A percentile compares a stretch with the other conserved stretches of the same genome.
Evolutionary conservation across 2,888 invertebrate genomes (phyloP).

Genomic region (Archips xylosteana): DNA sequence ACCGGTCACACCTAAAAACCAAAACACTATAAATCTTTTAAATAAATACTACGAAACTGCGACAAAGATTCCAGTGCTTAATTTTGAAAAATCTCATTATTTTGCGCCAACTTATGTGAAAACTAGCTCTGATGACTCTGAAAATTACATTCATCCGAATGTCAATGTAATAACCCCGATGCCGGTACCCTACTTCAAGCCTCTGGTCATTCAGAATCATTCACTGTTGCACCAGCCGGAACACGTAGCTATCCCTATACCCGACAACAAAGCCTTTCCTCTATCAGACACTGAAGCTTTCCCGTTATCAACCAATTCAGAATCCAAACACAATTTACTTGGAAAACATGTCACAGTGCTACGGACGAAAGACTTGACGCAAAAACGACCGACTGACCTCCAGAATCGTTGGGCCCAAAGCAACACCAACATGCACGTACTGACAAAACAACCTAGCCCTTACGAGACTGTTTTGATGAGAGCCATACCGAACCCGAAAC

Average conservation of each 20-base stretch:
- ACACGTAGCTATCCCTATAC: conserved; percentile 31
- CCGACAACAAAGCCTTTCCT: conserved; percentile 9
- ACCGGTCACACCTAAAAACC: conserved; percentile 39
- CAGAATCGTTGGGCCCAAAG: conserved; percentile 55
- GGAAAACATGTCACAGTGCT: conserved; percentile 64
- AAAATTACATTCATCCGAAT: conserved; percentile 35
- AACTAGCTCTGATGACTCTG: conserved; percentile 45
- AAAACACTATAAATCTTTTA: conserved; percentile 42
- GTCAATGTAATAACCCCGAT: neutral
- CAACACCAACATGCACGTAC: conserved; percentile 57
- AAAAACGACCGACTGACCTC: conserved; percentile 49
- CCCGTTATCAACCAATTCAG: neutral
- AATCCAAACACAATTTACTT: conserved; percentile 42
- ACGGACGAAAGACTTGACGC: conserved; percentile 59
- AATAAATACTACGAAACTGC: conserved; percentile 53
- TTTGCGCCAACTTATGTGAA: conserved; percentile 60
- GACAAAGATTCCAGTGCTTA: conserved; percentile 57
- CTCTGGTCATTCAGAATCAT: conserved; percentile 43
- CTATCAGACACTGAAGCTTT: conserved; percentile 6
- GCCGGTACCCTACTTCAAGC: conserved; percentile 52
- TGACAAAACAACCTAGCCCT: conserved; percentile 68
- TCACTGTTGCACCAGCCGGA: conserved; percentile 41
- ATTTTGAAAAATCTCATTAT: conserved; percentile 56
- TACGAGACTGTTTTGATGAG: conserved; percentile 72
- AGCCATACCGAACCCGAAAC: conserved; percentile 58